These are phyloP conservation scores for Mobula birostris DNA, from an alignment of 2,113 vertebrate genomes.

Conservation along the genomic window DNA sequence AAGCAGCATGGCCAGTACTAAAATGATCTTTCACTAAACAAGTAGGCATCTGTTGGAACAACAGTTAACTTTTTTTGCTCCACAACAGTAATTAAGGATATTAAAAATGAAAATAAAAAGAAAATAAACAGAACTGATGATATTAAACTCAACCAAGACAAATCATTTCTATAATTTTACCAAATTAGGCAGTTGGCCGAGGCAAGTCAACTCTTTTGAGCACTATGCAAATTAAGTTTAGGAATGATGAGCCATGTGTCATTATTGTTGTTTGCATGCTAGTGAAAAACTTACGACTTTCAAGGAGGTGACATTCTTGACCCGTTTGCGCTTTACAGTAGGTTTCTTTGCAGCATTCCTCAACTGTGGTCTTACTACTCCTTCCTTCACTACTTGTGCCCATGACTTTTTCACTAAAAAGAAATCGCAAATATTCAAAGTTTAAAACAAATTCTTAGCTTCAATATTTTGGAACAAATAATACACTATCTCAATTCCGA, in stretches of 20 bases:
- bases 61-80: neutral
- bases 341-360: constrained; percentile 46
- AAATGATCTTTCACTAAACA: constrained; percentile 48
- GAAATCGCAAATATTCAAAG: constrained; percentile 15
- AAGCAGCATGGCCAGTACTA: constrained; percentile 76
- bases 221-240: neutral
- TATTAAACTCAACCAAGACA: neutral
- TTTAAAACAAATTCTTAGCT: neutral
- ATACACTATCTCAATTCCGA: neutral
- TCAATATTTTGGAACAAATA: neutral
- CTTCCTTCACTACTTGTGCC: constrained; percentile 73
- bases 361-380: constrained; percentile 55
- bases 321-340: constrained; percentile 35
- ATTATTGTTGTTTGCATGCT: neutral
- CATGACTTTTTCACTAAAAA: constrained; percentile 62
- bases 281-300: constrained; percentile 50
- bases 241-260: neutral
- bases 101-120: neutral
- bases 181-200: neutral
- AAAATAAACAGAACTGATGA: neutral
- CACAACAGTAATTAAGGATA: neutral
- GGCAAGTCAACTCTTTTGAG: neutral
- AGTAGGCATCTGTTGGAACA: constrained; percentile 59
- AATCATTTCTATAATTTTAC: neutral
- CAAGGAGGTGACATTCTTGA: constrained; percentile 45